These are phyloP conservation scores for Teinopalpus imperialis DNA, from an alignment of 2,888 invertebrate genomes.

Conservation along the genomic window DNA sequence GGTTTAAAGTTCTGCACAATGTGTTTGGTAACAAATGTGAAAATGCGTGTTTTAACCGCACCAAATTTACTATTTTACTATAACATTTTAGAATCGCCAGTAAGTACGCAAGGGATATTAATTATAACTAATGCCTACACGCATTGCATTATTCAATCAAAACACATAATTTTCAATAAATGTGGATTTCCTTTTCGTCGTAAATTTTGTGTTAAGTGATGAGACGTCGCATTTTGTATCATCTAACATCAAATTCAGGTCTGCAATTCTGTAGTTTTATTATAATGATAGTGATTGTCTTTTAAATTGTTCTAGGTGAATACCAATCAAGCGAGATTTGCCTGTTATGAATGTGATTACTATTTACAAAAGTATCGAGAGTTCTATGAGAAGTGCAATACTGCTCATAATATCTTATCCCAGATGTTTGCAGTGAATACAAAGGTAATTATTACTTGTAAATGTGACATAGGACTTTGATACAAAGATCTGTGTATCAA, in stretches of 20 bases:
- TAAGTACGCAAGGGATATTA: not conserved
- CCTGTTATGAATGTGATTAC: not conserved
- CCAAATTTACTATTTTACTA: not conserved
- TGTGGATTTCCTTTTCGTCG: no score
- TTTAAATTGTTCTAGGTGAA: not conserved
- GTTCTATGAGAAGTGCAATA: not conserved
- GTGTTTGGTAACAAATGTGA: not conserved
- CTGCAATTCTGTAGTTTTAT: no score
- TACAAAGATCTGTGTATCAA: no score
- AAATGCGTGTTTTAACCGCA: not conserved
- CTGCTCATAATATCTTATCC: not conserved
- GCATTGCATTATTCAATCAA: no score
- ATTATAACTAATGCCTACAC: no score
- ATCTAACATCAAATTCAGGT: no score
- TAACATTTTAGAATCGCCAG: not conserved
- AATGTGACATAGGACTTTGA: no score
- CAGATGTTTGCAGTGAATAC: not conserved
- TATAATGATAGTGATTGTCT: no score
- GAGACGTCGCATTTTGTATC: no score
- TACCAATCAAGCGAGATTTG: not conserved
- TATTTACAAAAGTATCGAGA: not conserved
- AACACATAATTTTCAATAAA: no score
- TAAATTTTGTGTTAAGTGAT: no score
- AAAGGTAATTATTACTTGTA: not conserved
- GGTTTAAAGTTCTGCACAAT: not conserved